Conservation (phyloP, 2,888 invertebrate species). For the Diarsia rubi region DNA sequence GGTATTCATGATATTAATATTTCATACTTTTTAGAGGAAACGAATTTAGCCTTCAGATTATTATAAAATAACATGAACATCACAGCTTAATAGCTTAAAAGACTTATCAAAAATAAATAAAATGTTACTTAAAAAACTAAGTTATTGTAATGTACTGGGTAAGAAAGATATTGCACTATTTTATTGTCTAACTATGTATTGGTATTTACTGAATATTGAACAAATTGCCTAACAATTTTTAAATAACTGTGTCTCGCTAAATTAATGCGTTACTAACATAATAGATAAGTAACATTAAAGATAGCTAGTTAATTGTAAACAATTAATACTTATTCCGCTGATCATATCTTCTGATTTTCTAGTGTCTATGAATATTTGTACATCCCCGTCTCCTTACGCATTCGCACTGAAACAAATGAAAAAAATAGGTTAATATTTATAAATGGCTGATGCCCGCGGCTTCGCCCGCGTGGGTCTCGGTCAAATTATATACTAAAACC, state of each 20-base stretch:
- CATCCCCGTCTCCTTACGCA: slow-evolving; percentile 89
- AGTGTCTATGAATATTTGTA: slow-evolving; percentile 85
- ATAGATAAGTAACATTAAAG: slow-evolving; percentile 36
- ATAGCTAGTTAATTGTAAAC: slow-evolving; percentile 31
- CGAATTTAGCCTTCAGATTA: slow-evolving; percentile 64
- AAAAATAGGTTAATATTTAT: slow-evolving; percentile 50
- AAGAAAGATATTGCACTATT: slow-evolving; percentile 72
- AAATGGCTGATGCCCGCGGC: neutral
- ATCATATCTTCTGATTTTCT: slow-evolving; percentile 35
- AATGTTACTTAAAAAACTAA: slow-evolving; percentile 56
- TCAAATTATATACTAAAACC: no score
- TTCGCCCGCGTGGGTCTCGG: no score
- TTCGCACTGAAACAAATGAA: slow-evolving; percentile 84
- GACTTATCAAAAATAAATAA: slow-evolving; percentile 70
- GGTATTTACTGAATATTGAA: slow-evolving; percentile 55
- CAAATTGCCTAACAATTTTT: slow-evolving; percentile 50
- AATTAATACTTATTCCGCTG: slow-evolving; percentile 43
- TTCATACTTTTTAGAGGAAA: slow-evolving; percentile 61
- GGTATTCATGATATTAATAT: slow-evolving; percentile 49
- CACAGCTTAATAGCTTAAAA: slow-evolving; percentile 61
- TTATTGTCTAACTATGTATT: slow-evolving; percentile 64
- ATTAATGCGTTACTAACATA: slow-evolving; percentile 42
- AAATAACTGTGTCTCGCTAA: slow-evolving; percentile 52
- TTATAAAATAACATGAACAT: slow-evolving; percentile 59
- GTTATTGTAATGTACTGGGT: slow-evolving; percentile 62